phyloP scores from a whole-genome alignment of 2,797 vertebrate genomes.

The Orestias chungarensis region DNA sequence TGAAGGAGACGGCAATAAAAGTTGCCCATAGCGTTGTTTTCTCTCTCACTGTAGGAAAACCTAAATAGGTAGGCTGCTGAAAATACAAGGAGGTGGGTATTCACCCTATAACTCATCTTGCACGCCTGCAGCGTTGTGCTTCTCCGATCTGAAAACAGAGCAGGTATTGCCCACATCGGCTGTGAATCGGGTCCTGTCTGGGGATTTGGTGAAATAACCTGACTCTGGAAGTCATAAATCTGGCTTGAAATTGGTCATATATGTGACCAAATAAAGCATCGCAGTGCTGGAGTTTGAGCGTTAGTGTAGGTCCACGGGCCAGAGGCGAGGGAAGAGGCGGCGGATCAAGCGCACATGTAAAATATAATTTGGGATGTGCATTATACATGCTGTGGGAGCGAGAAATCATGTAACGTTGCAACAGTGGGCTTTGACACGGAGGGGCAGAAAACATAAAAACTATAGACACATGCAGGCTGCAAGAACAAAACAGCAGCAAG shows the following conservation, averaged over 20 bases:
- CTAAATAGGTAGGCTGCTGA: slow-evolving; percentile 46
- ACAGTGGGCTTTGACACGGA: slow-evolving; percentile 39
- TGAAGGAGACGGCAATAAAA: slow-evolving; percentile 68
- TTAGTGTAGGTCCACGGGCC: slow-evolving; percentile 62
- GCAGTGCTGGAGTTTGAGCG: slow-evolving; percentile 45
- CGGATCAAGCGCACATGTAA: slow-evolving; percentile 59
- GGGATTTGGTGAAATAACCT: slow-evolving; percentile 68
- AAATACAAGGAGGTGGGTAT: slow-evolving; percentile 56
- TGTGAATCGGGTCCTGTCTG: slow-evolving; percentile 67
- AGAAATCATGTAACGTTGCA: slow-evolving; percentile 60
- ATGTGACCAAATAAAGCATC: slow-evolving; percentile 68
- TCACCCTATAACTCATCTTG: slow-evolving; percentile 65
- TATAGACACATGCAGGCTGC: slow-evolving; percentile 9
- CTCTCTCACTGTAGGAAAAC: slow-evolving; percentile 33
- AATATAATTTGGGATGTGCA: slow-evolving; percentile 73
- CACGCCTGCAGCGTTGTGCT: slow-evolving; percentile 34
- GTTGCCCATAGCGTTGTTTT: slow-evolving; percentile 57
- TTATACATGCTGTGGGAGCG: slow-evolving; percentile 70
- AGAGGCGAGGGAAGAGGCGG: slow-evolving; percentile 4
- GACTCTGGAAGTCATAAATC: slow-evolving; percentile 73
- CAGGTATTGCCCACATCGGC: slow-evolving; percentile 61
- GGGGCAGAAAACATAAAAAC: slow-evolving; percentile 38
- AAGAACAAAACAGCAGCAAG: slow-evolving; percentile 50
- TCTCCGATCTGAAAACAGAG: slow-evolving; percentile 62
- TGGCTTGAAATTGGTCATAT: slow-evolving; percentile 68